These are phyloP conservation scores for Elegia similella DNA, from an alignment of 2,888 invertebrate species.

Conservation along the genomic window DNA sequence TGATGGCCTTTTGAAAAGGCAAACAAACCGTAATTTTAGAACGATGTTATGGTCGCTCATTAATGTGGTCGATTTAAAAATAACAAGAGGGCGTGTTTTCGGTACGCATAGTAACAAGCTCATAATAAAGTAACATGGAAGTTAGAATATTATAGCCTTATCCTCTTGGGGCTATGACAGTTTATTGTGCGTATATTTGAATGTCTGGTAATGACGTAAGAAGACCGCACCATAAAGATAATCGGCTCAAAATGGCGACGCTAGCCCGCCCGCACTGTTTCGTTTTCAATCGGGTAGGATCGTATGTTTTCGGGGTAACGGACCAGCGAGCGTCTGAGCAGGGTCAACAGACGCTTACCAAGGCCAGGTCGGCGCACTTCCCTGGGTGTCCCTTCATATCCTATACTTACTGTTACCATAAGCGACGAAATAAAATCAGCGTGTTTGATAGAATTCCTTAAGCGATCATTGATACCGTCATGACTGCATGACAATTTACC, in stretches of 20 bases:
- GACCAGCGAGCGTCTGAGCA: conserved; percentile 62
- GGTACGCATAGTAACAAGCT: not conserved
- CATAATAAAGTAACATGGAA: not conserved
- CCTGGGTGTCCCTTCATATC: conserved; percentile 35
- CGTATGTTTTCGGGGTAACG: conserved; percentile 55
- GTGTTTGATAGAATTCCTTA: too few relatives aligned
- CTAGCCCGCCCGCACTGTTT: conserved; percentile 31
- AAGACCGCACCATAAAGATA: conserved; percentile 22
- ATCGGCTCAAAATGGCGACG: conserved; percentile 40
- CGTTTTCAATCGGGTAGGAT: conserved; percentile 39
- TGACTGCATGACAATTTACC: conserved; percentile 1
- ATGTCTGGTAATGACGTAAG: conserved; percentile 36
- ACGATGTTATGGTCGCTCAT: not conserved
- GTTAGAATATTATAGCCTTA: not conserved
- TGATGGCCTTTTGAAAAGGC: conserved; percentile 10
- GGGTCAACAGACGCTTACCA: conserved; percentile 68
- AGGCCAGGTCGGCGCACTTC: conserved; percentile 63
- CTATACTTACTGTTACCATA: too few relatives aligned
- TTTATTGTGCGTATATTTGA: not conserved
- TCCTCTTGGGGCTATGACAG: not conserved
- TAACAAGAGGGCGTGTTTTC: not conserved
- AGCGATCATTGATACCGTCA: too few relatives aligned
- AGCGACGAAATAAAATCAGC: too few relatives aligned
- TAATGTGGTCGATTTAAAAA: conserved; percentile 8
- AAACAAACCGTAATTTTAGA: conserved; percentile 8